phyloP scores from a whole-genome alignment of 2,113 vertebrate species.

The Aphelocoma coerulescens region DNA sequence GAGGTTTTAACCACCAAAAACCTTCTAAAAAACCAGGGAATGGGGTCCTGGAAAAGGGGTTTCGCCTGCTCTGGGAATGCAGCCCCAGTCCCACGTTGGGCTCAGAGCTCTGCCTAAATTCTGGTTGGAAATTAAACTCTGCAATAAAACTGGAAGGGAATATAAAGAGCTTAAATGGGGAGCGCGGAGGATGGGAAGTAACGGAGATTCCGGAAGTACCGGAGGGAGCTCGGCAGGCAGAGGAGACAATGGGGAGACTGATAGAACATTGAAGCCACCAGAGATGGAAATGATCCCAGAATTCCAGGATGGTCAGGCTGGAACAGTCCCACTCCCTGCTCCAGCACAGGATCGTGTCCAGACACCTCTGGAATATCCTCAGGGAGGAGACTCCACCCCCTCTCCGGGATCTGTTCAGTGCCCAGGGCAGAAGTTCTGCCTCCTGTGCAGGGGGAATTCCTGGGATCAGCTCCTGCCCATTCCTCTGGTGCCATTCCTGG shows the following conservation, averaged over 20 bases:
- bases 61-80: neutral
- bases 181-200: neutral
- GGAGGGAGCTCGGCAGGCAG: neutral
- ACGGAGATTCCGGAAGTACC: rapidly evolving
- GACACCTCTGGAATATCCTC: neutral
- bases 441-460: neutral
- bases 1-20: neutral
- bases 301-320: neutral
- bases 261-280: neutral
- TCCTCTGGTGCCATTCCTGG: neutral
- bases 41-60: neutral
- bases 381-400: neutral
- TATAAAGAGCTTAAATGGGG: neutral
- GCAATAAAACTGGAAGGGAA: neutral
- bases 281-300: neutral
- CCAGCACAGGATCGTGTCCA: neutral
- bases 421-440: neutral
- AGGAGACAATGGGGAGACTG: neutral
- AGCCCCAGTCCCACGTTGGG: rapidly evolving
- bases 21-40: neutral
- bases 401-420: neutral
- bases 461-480: neutral
- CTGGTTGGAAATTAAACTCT: neutral
- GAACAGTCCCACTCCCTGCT: neutral
- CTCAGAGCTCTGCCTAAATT: neutral